Evolutionary conservation across 1,140 invertebrate genomes (phyloP).

Genomic region (Coptotermes formosanus): DNA sequence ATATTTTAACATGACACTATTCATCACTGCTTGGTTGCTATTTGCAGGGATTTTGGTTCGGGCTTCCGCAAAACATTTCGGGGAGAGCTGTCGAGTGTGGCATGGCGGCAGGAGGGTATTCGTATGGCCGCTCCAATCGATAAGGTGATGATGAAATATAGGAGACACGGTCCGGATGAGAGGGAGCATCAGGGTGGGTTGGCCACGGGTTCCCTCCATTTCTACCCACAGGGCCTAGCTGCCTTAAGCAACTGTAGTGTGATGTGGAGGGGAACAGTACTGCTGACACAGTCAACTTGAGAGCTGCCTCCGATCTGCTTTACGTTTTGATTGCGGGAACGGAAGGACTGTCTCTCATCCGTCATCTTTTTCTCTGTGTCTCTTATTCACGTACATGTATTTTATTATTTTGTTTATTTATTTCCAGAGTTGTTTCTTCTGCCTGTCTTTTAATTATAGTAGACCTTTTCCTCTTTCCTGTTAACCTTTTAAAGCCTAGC

Average conservation of each 20-base stretch:
- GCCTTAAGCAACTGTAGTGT: not conserved
- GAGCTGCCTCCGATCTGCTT: not conserved
- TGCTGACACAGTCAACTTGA: not conserved
- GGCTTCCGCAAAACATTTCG: not conserved
- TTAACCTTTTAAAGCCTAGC: no score
- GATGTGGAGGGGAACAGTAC: not conserved
- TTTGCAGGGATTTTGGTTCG: not conserved
- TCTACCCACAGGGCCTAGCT: not conserved
- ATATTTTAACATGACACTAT: not conserved
- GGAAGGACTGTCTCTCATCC: no score
- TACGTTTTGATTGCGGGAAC: no score
- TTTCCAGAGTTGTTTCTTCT: no score
- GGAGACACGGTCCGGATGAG: not conserved
- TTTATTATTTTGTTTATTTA: no score
- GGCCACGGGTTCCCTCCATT: not conserved
- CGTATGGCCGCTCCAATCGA: not conserved
- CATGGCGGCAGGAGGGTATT: not conserved
- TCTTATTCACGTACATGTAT: no score
- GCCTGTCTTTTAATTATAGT: no score
- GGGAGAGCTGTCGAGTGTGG: not conserved
- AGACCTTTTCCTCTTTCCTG: no score
- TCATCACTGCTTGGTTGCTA: not conserved
- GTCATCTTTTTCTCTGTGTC: no score
- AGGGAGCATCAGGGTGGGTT: slow-evolving; percentile 11
- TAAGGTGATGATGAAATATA: slow-evolving; percentile 19